Base-by-base conservation (phyloP, 1,140 invertebrate species). In the Zaprionus ghesquierei region DNA sequence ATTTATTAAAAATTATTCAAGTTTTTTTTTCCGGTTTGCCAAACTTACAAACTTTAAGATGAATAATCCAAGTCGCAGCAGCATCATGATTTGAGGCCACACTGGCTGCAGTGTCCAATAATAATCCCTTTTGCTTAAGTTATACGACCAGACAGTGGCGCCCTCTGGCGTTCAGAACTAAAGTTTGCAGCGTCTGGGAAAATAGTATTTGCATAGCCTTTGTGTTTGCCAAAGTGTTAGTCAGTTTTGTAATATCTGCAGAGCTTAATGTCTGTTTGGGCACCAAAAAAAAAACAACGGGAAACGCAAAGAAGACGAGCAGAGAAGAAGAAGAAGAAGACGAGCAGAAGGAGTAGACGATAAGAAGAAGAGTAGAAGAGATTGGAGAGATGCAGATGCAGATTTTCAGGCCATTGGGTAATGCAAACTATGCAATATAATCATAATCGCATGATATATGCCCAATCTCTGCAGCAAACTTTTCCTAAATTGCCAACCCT, bases 381-480 rank as follows among this genome's bases (percentile, higher is more conserved):
- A 18, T 3, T 12, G 31, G 5, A 38, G 55, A 38, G 55, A 41
- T n/a, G 33, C 20, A 35, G 29, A 23, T 18, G 51, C n/a, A 75
- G 74, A 77, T 78, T 82, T 89, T 64, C 84, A 72, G 80, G 84
- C 70, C 84, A 89, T 89, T 89, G 84, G 79, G 69, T 79, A 89
- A 75, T 75, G 79, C 84, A 89, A 89, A 89, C 84, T 84, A 59
- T 89, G 84, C 85, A 74, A 84, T 89, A 84, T 89, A 89, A 89
- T 84, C 84, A 89, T 89, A 89, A 89, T 89, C 84, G 85, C 80
- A 80, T 89, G 85, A 89, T 89, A 89, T 89, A 89, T 89, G 85
- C 77, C 74, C 76, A 89, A 87, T 87, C 84, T 89, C 79, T 77
- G 84, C 66, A 75, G 69, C 69, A 82, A 89, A 89, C 58, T 84